phyloP scores from a whole-genome alignment of 2,797 vertebrate species.

The Sciurus carolinensis region DNA sequence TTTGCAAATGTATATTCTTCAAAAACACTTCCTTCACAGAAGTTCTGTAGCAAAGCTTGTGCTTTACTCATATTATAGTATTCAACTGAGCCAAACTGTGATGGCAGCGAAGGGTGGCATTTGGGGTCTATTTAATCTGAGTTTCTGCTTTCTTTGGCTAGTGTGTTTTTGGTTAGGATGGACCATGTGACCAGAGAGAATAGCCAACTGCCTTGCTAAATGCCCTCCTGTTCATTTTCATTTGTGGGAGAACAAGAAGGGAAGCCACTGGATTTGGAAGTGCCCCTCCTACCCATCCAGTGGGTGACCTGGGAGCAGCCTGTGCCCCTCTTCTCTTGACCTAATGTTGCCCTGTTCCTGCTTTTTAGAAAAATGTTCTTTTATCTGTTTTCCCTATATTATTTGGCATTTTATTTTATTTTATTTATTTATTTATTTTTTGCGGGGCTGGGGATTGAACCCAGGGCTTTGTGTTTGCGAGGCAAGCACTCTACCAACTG shows the following conservation, averaged over 20 bases:
- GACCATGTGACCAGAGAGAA: background rate
- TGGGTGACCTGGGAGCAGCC: background rate
- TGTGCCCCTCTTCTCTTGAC: background rate
- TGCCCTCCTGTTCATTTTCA: background rate
- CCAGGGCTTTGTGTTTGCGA: no score
- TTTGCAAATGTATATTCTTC: constrained; percentile 23
- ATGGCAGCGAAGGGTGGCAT: background rate
- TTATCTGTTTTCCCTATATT: constrained; percentile 3
- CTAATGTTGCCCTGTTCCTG: background rate
- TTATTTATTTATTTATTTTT: no score
- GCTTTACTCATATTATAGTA: background rate
- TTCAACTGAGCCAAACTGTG: background rate
- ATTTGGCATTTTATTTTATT: constrained; percentile 54
- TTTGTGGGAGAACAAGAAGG: background rate
- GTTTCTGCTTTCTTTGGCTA: background rate
- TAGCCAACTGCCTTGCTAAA: background rate
- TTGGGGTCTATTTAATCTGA: background rate
- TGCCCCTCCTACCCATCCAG: background rate
- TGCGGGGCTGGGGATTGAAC: no score
- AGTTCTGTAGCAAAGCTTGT: background rate
- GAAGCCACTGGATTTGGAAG: background rate
- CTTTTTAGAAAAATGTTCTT: background rate
- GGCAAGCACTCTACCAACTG: no score
- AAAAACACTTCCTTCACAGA: background rate
- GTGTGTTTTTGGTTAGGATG: background rate